These are phyloP conservation scores for Acomys russatus DNA, from an alignment of 2,797 vertebrate species.

Conservation along the genomic window DNA sequence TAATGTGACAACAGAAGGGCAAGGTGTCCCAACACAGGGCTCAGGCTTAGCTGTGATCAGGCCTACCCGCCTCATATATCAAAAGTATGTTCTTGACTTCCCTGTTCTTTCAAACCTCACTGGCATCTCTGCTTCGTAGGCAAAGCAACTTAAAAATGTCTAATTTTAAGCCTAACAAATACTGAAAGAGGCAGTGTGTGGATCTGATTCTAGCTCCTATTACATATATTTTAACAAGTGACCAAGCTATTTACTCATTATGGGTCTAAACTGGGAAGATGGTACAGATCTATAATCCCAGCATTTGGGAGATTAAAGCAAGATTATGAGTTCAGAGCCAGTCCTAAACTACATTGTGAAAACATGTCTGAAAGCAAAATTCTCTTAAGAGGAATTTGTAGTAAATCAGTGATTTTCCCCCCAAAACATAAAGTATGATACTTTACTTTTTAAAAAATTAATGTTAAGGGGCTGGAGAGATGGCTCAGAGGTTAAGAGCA, in stretches of 20 bases:
- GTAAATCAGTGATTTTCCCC: slow-evolving; percentile 20
- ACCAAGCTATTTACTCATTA: neutral
- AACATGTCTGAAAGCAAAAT: neutral
- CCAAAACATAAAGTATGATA: neutral
- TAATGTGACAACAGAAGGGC: slow-evolving; percentile 21
- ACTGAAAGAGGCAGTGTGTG: neutral
- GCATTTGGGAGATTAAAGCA: neutral
- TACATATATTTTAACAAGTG: neutral
- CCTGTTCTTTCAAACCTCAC: neutral
- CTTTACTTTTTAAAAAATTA: neutral
- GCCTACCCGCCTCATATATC: neutral
- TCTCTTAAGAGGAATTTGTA: slow-evolving; percentile 51
- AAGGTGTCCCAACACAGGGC: neutral
- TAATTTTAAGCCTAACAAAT: slow-evolving; percentile 39
- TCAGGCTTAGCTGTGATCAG: neutral
- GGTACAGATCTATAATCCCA: neutral
- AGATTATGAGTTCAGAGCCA: neutral
- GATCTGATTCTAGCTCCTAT: neutral
- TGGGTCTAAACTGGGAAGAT: neutral
- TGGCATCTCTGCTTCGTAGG: neutral
- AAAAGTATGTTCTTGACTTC: neutral
- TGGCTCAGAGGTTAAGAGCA: too few species aligned
- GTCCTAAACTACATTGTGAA: neutral
- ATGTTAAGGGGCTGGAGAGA: too few species aligned
- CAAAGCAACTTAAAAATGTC: neutral